Base-by-base conservation (phyloP, 1,140 invertebrate species). In the Chymomyza costata region DNA sequence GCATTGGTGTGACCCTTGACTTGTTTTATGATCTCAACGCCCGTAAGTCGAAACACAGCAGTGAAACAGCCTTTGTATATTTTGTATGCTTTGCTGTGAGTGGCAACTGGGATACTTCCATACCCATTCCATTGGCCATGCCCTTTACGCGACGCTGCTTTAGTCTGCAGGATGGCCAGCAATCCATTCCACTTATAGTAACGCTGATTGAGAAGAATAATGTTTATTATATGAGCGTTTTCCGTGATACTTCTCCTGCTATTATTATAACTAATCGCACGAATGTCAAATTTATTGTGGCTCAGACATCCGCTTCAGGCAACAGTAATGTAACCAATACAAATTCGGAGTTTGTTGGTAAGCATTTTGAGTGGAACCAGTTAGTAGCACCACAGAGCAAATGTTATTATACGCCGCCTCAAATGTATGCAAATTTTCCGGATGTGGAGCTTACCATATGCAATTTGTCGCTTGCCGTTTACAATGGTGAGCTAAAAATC, bases 351-450 rank as follows among this genome's bases (percentile, higher is more conserved):
- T 68, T 81, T 38, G 47, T 52, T 13, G 82, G 82, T 13, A 64
- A 80, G 25, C 61, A 83, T 43, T 84, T 84, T 15, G 65, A 81
- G 47, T 85, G 84, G 84, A 61, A 80, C 44, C 82, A 84, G 25
- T 41, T 69, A 31, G 54, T 85, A 1, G 28, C 51, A 7, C 58
- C 73, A 0, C 55, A 66, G 6, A 80, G 74, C 40, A 61, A 56
- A 31, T 74, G 83, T 16, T 85, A 78, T 40, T 85, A 85, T 32
- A 83, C 82, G 0, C 84, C 84, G 2, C 84, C 84, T 3, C 65
- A 73, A 8, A 61, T 83, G 57, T 84, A 85, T 58, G 61, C 57
- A 30, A 65, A 70, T 25, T 85, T 85, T 49, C 84, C 84, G 0
- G 84, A 85, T 39, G 73, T 84, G 2, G 83, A 84, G 17, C 78